These are phyloP conservation scores for Lycaon pictus DNA, from an alignment of 2,113 vertebrate species.

Conservation along the genomic window DNA sequence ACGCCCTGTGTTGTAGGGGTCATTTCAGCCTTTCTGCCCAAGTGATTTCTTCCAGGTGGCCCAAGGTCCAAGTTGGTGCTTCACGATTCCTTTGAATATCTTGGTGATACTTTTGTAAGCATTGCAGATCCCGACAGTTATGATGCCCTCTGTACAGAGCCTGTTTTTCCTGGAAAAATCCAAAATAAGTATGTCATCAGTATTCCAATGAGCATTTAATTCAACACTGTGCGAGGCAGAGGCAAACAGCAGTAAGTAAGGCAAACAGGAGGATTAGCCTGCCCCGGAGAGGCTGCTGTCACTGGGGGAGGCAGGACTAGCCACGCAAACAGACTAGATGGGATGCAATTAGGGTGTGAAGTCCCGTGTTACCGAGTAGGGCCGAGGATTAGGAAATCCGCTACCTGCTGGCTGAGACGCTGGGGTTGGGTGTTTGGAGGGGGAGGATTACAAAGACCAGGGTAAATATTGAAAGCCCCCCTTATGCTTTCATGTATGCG, in stretches of 20 bases:
- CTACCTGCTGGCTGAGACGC: fast-evolving
- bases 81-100: no score
- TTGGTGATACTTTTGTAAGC: neutral
- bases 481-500: fast-evolving
- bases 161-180: neutral
- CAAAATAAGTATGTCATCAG: neutral
- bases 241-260: no score
- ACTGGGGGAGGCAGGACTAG: fast-evolving
- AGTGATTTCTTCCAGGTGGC: neutral
- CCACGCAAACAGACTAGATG: fast-evolving
- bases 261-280: fast-evolving
- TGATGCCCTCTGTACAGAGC: neutral
- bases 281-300: no score
- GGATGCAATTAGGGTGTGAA: neutral
- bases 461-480: fast-evolving
- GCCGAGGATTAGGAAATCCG: neutral
- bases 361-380: fast-evolving
- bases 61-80: neutral
- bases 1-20: fast-evolving
- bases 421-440: neutral
- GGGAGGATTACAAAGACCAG: neutral
- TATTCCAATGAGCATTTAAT: neutral
- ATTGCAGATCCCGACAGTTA: neutral
- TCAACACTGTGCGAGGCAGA: neutral
- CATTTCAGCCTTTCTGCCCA: neutral